Evolutionary conservation across 2,888 invertebrate genomes (phyloP).

Genomic region (Synergus umbraculus): DNA sequence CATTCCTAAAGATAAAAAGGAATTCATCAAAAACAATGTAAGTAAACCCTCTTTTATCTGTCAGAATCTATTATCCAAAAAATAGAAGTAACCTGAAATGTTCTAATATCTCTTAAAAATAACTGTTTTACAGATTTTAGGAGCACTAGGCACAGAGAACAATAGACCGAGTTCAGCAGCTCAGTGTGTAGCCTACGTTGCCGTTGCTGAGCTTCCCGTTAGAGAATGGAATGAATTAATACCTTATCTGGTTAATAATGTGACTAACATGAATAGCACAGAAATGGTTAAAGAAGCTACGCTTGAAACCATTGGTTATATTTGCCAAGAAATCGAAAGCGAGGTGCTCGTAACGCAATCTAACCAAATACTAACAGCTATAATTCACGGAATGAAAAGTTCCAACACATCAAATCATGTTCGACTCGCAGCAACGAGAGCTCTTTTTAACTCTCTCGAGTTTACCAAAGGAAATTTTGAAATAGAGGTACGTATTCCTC

Average conservation of each 20-base stretch:
- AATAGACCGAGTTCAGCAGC: conserved; percentile 97
- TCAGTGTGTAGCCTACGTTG: conserved; percentile 99
- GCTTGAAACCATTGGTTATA: conserved; percentile 98
- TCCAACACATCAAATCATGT: conserved; percentile 96
- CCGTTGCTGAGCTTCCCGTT: conserved; percentile 95
- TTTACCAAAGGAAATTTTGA: conserved; percentile 99
- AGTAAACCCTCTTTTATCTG: conserved; percentile 70
- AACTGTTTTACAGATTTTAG: conserved; percentile 82
- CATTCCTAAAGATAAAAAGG: conserved; percentile 91
- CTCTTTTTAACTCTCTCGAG: conserved; percentile 97
- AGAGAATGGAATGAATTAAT: conserved; percentile 96
- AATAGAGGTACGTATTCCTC: conserved; percentile 83
- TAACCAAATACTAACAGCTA: conserved; percentile 98
- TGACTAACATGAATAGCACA: conserved; percentile 90
- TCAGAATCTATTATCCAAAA: conserved; percentile 7
- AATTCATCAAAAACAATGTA: conserved; percentile 97
- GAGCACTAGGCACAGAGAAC: conserved; percentile 96
- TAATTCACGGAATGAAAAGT: conserved; percentile 98
- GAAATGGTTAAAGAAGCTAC: conserved; percentile 98
- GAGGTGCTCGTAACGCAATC: conserved; percentile 94
- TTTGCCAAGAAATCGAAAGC: conserved; percentile 98
- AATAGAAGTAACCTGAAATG: background rate
- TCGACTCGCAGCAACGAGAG: conserved; percentile 96
- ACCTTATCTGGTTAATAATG: conserved; percentile 91
- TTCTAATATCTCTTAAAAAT: background rate